Evolutionary conservation across 2,888 invertebrate species (phyloP).

Genomic region (Empis stercorea): DNA sequence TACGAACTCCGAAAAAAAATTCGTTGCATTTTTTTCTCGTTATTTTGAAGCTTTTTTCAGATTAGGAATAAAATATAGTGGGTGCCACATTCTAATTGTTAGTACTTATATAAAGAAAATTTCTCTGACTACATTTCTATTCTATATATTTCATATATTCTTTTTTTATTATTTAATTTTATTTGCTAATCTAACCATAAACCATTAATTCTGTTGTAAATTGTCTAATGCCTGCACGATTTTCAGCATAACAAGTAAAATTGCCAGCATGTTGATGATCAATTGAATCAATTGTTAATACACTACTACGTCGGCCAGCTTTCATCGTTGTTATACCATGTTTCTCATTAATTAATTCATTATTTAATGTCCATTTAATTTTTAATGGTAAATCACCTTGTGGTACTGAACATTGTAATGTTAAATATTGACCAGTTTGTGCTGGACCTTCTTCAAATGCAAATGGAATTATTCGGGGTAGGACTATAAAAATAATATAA

Average conservation of each 20-base stretch:
- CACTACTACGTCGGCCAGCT: constrained; percentile 42
- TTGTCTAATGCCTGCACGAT: constrained; percentile 55
- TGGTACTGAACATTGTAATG: constrained; percentile 56
- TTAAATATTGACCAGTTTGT: constrained; percentile 54
- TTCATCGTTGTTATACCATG: constrained; percentile 42
- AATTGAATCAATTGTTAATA: constrained; percentile 49
- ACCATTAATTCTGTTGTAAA: constrained; percentile 57
- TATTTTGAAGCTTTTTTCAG: no score
- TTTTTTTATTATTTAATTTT: no score
- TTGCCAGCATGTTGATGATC: constrained; percentile 56
- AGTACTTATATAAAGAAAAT: no score
- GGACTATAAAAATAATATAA: constrained; percentile 50
- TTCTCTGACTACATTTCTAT: no score
- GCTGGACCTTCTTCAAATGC: constrained; percentile 63
- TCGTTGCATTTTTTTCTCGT: no score
- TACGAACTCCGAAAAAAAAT: no score
- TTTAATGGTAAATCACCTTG: constrained; percentile 69
- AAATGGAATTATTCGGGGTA: constrained; percentile 70
- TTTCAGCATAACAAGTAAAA: constrained; percentile 62
- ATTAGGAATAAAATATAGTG: no score
- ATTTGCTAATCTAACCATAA: constrained; percentile 44
- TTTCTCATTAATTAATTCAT: constrained; percentile 40
- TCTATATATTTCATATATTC: no score
- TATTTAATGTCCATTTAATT: constrained; percentile 61
- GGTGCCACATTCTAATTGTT: no score